phyloP scores from a whole-genome alignment of 2,113 vertebrate species.

The Anarhynchus alexandrinus region DNA sequence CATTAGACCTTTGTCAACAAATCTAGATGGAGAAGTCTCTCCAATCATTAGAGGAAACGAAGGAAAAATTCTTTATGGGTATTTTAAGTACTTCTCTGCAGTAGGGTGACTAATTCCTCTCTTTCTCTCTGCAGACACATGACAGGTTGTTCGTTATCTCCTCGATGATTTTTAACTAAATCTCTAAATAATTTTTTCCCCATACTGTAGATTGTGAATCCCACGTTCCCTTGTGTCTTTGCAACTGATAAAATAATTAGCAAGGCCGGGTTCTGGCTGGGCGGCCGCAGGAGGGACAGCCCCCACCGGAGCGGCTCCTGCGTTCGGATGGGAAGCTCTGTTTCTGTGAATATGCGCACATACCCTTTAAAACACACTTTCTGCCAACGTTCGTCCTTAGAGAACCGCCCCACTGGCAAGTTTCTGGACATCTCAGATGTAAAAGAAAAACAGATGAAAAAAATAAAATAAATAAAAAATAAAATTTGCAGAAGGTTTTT shows the following conservation, averaged over 20 bases:
- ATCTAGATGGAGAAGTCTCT: background rate
- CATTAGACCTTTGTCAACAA: background rate
- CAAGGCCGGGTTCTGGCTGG: background rate
- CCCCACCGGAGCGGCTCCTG: fast-evolving
- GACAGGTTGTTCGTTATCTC: background rate
- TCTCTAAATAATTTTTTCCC: background rate
- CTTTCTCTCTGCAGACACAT: background rate
- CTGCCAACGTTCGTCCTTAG: background rate
- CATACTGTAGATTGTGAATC: background rate
- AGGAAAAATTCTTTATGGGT: background rate
- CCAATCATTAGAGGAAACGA: background rate
- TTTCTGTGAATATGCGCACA: fast-evolving
- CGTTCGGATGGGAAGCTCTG: background rate
- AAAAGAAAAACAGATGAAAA: background rate
- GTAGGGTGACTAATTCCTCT: background rate
- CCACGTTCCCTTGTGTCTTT: no score
- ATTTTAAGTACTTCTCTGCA: background rate
- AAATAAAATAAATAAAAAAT: background rate
- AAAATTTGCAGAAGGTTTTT: background rate
- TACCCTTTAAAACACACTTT: background rate
- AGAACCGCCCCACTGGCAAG: background rate
- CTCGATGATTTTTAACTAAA: background rate
- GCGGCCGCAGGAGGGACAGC: background rate
- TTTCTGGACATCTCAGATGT: background rate
- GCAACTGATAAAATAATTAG: background rate